Conservation (phyloP, 2,113 vertebrate genomes). For the Pangasianodon gigas region DNA sequence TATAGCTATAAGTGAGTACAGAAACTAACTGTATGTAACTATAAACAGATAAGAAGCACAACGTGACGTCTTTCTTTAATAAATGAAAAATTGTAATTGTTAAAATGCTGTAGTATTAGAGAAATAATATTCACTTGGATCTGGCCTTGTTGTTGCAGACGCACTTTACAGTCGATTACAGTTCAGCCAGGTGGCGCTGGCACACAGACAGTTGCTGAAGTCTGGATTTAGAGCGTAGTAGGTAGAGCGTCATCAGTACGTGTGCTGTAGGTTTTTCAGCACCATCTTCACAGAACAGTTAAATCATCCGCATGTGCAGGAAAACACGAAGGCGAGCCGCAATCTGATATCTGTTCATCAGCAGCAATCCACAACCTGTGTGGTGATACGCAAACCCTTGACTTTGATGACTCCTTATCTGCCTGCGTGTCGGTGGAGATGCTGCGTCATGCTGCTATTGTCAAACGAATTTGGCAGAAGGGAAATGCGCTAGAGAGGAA, state of each 20-base stretch:
- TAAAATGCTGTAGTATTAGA: not conserved
- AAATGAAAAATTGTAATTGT: not conserved
- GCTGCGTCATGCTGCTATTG: conserved; percentile 34
- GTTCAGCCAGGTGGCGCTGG: conserved; percentile 69
- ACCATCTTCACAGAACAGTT: not conserved
- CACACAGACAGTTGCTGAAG: conserved; percentile 62
- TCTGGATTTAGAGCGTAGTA: conserved; percentile 68
- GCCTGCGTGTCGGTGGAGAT: not conserved
- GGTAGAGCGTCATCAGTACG: conserved; percentile 46
- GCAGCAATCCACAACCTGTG: not conserved
- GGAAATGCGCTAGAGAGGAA: conserved; percentile 26
- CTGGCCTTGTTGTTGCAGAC: conserved; percentile 66
- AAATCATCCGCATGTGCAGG: not conserved
- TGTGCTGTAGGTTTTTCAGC: conserved; percentile 48
- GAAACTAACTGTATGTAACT: not conserved
- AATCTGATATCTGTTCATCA: not conserved
- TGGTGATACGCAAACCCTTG: not conserved
- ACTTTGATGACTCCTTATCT: conserved; percentile 32
- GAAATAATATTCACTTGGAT: not conserved
- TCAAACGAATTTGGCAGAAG: conserved; percentile 32
- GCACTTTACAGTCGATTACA: conserved; percentile 72
- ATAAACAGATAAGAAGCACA: not conserved
- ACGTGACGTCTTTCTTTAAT: not conserved
- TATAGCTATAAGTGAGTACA: not conserved
- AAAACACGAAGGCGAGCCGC: not conserved